Evolutionary conservation across 2,797 vertebrate genomes (phyloP).

Genomic region (Cyclopterus lumpus): DNA sequence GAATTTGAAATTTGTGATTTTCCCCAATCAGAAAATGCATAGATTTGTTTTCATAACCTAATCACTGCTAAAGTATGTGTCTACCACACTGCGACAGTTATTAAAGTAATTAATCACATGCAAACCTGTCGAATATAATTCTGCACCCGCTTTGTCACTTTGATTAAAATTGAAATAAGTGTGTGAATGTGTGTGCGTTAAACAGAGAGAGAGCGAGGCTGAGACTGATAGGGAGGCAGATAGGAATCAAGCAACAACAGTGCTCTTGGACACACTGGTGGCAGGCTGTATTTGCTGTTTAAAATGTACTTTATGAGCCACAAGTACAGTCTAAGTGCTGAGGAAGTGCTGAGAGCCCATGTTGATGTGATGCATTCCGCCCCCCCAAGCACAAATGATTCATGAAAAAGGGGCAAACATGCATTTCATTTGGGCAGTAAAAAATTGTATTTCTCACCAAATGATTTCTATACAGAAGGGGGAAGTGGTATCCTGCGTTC

Average conservation of each 20-base stretch:
- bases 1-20: conserved; percentile 73
- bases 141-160: conserved; percentile 69
- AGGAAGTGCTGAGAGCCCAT: conserved; percentile 66
- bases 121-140: conserved; percentile 76
- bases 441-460: conserved; percentile 70
- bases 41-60: conserved; percentile 80
- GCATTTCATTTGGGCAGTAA: conserved; percentile 70
- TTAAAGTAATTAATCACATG: conserved; percentile 84
- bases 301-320: conserved; percentile 72
- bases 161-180: conserved; percentile 74
- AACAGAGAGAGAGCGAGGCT: conserved; percentile 13
- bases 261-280: conserved; percentile 48
- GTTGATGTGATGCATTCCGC: conserved; percentile 74
- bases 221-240: conserved; percentile 12
- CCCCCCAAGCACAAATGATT: conserved; percentile 79
- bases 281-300: conserved; percentile 62
- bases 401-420: conserved; percentile 67
- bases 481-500: conserved; percentile 29
- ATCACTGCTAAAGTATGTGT: conserved; percentile 69
- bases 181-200: conserved; percentile 22
- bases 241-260: conserved; percentile 41
- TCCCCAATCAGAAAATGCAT: conserved; percentile 78
- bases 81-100: conserved; percentile 69
- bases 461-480: conserved; percentile 67
- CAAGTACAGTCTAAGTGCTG: conserved; percentile 67